Conservation (phyloP, 1,140 invertebrate species). For the Physella acuta region DNA sequence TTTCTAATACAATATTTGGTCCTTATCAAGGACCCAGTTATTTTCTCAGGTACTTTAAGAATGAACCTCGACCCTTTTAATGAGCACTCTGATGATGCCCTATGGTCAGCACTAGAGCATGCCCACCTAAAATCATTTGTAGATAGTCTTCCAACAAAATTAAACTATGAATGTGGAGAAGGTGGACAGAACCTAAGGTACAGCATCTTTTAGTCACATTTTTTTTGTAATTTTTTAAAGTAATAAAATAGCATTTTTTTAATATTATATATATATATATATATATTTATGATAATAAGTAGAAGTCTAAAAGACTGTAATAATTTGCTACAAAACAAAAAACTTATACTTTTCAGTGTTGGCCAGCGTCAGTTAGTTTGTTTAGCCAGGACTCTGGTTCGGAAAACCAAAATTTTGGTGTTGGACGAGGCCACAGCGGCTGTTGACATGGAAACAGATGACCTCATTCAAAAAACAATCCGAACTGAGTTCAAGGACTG, state of each 20-base stretch:
- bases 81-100: conserved; percentile 69
- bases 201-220: conserved; percentile 15
- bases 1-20: too few relatives aligned
- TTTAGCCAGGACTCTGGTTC: conserved; percentile 62
- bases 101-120: conserved; percentile 76
- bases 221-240: not conserved
- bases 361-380: conserved; percentile 65
- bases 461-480: conserved; percentile 60
- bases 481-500: conserved; percentile 54
- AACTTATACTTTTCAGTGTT: conserved; percentile 56
- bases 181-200: conserved; percentile 62
- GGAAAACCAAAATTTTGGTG: conserved; percentile 74
- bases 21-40: conserved; percentile 67
- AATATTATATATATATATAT: too few relatives aligned
- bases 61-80: conserved; percentile 86
- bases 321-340: too few relatives aligned
- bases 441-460: conserved; percentile 60
- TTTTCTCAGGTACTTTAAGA: conserved; percentile 79
- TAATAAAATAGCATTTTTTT: too few relatives aligned
- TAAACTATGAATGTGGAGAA: conserved; percentile 59
- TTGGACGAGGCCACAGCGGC: conserved; percentile 65
- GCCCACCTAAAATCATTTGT: conserved; percentile 60
- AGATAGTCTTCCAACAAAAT: conserved; percentile 36
- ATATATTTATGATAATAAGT: too few relatives aligned
- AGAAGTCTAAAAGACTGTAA: too few relatives aligned